These are phyloP conservation scores for Amphimedon queenslandica DNA, from an alignment of 37 sponge, comb jelly and placozoan genomes.

Conservation along the genomic window DNA sequence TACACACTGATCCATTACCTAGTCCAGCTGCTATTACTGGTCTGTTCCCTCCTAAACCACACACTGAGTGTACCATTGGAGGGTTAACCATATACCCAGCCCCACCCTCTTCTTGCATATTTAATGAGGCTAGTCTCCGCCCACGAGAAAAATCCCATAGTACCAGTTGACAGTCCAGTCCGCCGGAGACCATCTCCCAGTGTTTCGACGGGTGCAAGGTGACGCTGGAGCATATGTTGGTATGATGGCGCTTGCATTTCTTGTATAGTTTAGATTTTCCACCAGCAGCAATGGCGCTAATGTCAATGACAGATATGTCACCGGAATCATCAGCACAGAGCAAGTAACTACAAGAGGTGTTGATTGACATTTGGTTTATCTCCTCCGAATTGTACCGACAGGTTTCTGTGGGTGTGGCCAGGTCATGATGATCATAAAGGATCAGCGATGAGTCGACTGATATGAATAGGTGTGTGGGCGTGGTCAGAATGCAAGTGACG, in stretches of 20 bases:
- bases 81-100: conserved; percentile 43
- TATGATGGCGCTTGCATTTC: conserved; percentile 31
- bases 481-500: conserved; percentile 18
- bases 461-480: not conserved
- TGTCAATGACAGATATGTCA: conserved; percentile 50
- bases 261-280: conserved; percentile 18
- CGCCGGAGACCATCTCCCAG: conserved; percentile 57
- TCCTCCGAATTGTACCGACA: conserved; percentile 54
- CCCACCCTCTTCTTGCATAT: not conserved
- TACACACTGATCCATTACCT: conserved; percentile 40
- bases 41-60: not conserved
- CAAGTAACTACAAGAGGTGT: conserved; percentile 25
- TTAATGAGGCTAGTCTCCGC: conserved; percentile 2
- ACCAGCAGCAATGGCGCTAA: no score
- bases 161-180: conserved; percentile 42
- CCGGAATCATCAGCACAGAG: conserved; percentile 68
- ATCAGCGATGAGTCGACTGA: conserved; percentile 27
- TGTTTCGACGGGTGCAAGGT: conserved; percentile 33
- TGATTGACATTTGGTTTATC: conserved; percentile 53
- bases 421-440: conserved; percentile 20
- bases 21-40: conserved; percentile 43
- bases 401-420: conserved; percentile 8
- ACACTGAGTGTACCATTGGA: conserved; percentile 57
- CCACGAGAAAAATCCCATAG: conserved; percentile 58
- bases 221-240: conserved; percentile 62